Percentiles rank a stretch among this genome's conserved stretches.
phyloP scores from a whole-genome alignment of 2,888 invertebrate genomes.

The Cryptocephalus primarius region DNA sequence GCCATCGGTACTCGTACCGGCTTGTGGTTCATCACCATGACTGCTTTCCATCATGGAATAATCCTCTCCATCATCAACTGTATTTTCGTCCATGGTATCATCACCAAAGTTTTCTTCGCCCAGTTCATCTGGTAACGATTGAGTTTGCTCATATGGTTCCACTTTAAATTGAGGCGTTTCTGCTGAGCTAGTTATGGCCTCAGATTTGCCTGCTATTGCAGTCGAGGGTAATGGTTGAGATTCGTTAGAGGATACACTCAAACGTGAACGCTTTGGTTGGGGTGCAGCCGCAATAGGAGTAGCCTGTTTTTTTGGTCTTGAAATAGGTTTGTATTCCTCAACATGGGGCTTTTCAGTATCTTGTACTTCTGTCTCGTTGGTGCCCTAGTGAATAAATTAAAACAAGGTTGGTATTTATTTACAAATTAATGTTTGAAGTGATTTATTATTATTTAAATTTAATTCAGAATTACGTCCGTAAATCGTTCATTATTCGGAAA shows the following conservation, averaged over 20 bases:
- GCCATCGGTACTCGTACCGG: conserved; percentile 33
- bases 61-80: conserved; percentile 31
- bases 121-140: conserved; percentile 24
- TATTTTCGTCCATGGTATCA: conserved; percentile 25
- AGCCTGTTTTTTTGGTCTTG: conserved; percentile 21
- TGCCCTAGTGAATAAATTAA: conserved; percentile 17
- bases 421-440: neutral
- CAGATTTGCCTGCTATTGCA: conserved; percentile 7
- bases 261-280: conserved; percentile 20
- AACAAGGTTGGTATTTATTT: neutral
- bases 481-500: conserved; percentile 6
- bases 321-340: conserved; percentile 18
- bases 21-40: conserved; percentile 30
- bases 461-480: conserved; percentile 10
- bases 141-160: conserved; percentile 32
- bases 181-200: neutral
- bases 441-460: too few species aligned
- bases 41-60: conserved; percentile 31
- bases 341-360: conserved; percentile 14
- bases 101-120: conserved; percentile 29
- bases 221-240: conserved; percentile 6
- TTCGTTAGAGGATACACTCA: conserved; percentile 14
- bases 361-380: conserved; percentile 17
- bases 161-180: conserved; percentile 31
- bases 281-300: conserved; percentile 12